Evolutionary conservation across 1,140 invertebrate genomes (phyloP).

Genomic region (Ptiloglossa arizonensis): DNA sequence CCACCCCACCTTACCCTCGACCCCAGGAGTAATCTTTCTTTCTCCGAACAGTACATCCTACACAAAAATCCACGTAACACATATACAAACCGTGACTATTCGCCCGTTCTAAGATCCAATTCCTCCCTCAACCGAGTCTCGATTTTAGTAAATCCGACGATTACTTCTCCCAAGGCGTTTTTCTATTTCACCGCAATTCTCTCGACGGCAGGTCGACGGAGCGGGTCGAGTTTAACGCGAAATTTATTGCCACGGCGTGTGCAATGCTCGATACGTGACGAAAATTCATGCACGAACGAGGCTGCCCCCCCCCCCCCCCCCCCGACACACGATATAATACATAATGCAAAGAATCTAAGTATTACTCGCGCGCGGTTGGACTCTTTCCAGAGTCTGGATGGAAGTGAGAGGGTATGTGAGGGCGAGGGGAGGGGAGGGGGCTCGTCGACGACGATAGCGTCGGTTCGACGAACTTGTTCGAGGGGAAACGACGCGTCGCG

Average conservation of each 20-base stretch:
- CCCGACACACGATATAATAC: background rate
- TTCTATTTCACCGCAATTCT: conserved; percentile 16
- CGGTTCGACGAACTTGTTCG: conserved; percentile 27
- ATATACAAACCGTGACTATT: too few relatives aligned
- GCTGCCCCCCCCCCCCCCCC: too few relatives aligned
- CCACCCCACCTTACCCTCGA: too few relatives aligned
- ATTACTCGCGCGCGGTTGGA: background rate
- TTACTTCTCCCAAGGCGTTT: background rate
- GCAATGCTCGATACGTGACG: conserved; percentile 14
- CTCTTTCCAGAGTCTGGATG: background rate
- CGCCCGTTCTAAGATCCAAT: too few relatives aligned
- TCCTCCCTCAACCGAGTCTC: too few relatives aligned
- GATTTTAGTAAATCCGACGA: background rate
- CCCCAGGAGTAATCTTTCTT: too few relatives aligned
- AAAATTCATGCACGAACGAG: conserved; percentile 1
- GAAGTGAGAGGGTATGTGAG: background rate
- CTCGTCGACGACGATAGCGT: conserved; percentile 7
- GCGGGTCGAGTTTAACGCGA: conserved; percentile 1
- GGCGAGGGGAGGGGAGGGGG: background rate
- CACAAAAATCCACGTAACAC: too few relatives aligned
- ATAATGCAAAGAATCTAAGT: background rate
- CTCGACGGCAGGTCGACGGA: background rate
- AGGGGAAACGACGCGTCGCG: conserved; percentile 11
- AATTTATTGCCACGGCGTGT: conserved; percentile 9
- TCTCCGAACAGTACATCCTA: too few relatives aligned